Evolutionary conservation across 1,140 invertebrate genomes (phyloP).

Genomic region (Antheraea pernyi): DNA sequence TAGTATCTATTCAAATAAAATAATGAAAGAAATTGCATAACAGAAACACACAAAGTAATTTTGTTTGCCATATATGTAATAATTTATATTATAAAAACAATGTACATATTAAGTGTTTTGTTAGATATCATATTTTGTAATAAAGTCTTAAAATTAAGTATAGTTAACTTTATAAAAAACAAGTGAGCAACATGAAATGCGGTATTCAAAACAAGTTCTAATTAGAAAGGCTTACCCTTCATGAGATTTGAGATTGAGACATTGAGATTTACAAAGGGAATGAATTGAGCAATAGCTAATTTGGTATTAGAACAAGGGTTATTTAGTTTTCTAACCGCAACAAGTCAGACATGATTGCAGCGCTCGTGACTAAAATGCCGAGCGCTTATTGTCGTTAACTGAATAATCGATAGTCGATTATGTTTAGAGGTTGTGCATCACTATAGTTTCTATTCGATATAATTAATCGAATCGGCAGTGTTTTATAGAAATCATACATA

Average conservation of each 20-base stretch:
- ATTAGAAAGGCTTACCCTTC: too few relatives aligned
- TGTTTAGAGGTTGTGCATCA: conserved; percentile 9
- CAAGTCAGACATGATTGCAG: conserved; percentile 40
- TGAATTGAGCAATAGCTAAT: conserved; percentile 36
- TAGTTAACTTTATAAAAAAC: too few relatives aligned
- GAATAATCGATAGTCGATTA: conserved; percentile 18
- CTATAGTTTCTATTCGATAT: conserved; percentile 4
- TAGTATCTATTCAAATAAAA: background rate
- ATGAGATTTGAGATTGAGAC: too few relatives aligned
- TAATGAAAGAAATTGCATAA: background rate
- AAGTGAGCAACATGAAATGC: too few relatives aligned
- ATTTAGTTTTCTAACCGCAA: conserved; percentile 60
- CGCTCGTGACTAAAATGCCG: conserved; percentile 25
- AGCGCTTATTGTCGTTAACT: conserved; percentile 3
- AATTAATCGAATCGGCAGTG: background rate
- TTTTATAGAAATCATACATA: too few relatives aligned
- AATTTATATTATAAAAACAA: too few relatives aligned
- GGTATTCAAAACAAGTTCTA: too few relatives aligned
- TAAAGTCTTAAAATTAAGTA: too few relatives aligned
- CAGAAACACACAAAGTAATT: too few relatives aligned
- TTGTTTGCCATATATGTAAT: too few relatives aligned
- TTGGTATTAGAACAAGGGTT: conserved; percentile 37
- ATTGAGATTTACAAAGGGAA: background rate
- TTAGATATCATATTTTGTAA: too few relatives aligned
- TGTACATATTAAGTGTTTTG: too few relatives aligned